Evolutionary conservation across 2,113 vertebrate genomes (phyloP).

Genomic region (Phainopepla nitens): DNA sequence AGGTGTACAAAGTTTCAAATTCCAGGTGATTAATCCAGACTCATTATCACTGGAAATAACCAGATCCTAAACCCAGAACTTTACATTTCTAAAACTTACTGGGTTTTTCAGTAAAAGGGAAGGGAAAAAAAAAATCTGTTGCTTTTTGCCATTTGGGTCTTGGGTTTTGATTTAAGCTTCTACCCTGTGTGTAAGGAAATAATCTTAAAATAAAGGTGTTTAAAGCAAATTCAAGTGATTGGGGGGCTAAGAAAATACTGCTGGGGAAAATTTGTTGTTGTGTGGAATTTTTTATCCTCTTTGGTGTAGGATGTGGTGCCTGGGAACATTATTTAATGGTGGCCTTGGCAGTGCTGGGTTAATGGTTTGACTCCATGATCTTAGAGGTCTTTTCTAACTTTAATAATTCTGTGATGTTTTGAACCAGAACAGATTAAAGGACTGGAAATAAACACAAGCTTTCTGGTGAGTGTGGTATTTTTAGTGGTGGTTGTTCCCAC

Average conservation of each 20-base stretch:
- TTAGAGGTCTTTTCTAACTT: background rate
- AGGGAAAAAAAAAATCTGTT: background rate
- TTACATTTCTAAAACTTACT: background rate
- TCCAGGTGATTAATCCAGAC: background rate
- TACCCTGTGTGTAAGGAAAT: background rate
- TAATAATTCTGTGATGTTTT: background rate
- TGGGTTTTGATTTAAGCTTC: background rate
- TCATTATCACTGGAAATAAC: background rate
- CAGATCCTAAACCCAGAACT: background rate
- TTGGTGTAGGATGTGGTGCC: background rate
- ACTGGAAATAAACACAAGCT: background rate
- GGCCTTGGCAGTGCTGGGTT: background rate
- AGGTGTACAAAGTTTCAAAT: background rate
- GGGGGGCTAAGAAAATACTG: background rate
- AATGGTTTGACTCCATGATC: background rate
- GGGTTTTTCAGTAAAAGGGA: background rate
- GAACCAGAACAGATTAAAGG: background rate
- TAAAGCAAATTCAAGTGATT: background rate
- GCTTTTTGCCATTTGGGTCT: background rate
- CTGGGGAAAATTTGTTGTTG: background rate
- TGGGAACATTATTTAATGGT: background rate
- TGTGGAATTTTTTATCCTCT: background rate
- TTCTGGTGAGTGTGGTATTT: background rate
- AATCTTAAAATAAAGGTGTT: background rate
- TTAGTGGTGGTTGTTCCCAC: background rate